Base-by-base conservation (phyloP, 2,113 vertebrate species). In the Pleuronectes platessa region DNA sequence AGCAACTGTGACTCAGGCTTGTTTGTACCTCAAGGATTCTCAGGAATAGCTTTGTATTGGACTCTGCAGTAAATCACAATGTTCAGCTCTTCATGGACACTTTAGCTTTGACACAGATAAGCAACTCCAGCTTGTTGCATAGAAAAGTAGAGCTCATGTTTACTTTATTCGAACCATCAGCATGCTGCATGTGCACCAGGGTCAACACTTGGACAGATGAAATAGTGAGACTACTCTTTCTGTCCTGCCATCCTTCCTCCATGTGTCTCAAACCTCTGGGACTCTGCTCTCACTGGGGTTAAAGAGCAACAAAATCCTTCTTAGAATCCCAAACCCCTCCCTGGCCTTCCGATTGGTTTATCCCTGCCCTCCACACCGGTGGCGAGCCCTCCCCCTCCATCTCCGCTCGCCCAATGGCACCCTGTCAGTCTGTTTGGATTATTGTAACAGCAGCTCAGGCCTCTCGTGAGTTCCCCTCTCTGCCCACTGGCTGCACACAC, bases 361-460 rank as follows among this genome's bases (percentile, higher is more conserved):
- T 66, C 24, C 56, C 21, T 40, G 78, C 61, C 69, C 75, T 71
- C 40, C 71, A 59, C 64, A 60, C 45, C 23, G 3, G 18, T 26
- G 12, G 8, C 27, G 35, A 15, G 58, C 79, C 26, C 75, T 78
- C 80, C 74, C 61, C 37, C 66, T 40, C 53, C 2, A 6, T 24
- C 65, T 79, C 31, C 5, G 13, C 65, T 71, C 67, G 18, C 42
- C 72, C 78, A 24, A 68, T 78, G 68, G 70, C 67, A 77, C 55
- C n/a, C 82, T 66, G 79, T 85, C 89, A 82, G 89, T 88, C 90
- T 89, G 91, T 89, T 90, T 91, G 89, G 81, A 87, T 92, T 92
- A 90, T 63, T 76, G 83, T 76, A 81, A 77, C 82, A 70, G 79
- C 83, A 70, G 78, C 85, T 83, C 86, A 73, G 85, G 84, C 82